A percentile compares a stretch with the other conserved stretches of the same genome.
Evolutionary conservation across 2,797 vertebrate genomes (phyloP).

Genomic region (Pampus argenteus): DNA sequence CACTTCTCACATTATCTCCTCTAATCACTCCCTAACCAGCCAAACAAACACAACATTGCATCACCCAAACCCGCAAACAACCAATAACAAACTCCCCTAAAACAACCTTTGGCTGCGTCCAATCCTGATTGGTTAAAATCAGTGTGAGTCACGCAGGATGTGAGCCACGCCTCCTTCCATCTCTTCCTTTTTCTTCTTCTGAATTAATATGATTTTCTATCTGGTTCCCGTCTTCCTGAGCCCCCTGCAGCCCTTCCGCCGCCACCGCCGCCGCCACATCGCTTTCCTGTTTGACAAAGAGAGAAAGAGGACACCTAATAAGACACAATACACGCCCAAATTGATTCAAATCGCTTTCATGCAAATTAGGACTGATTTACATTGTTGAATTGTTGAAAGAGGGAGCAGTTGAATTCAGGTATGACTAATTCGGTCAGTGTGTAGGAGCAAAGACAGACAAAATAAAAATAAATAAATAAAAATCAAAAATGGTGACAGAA

Average conservation of each 20-base stretch:
- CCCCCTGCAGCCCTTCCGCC: conserved; percentile 23
- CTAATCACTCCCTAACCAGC: conserved; percentile 72
- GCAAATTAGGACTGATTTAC: conserved; percentile 63
- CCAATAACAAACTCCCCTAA: conserved; percentile 44
- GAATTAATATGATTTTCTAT: conserved; percentile 58
- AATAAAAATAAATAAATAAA: neutral
- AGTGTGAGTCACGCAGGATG: conserved; percentile 53
- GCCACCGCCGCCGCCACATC: neutral
- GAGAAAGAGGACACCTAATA: conserved; percentile 57
- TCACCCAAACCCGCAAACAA: conserved; percentile 32
- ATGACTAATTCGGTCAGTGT: conserved; percentile 47
- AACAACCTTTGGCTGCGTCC: conserved; percentile 18
- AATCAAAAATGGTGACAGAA: conserved; percentile 13
- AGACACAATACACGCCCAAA: conserved; percentile 52
- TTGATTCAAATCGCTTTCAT: conserved; percentile 61
- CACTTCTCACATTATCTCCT: conserved; percentile 74
- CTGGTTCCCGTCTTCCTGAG: conserved; percentile 49
- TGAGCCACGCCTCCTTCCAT: conserved; percentile 43
- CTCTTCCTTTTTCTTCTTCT: conserved; percentile 11
- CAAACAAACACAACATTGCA: conserved; percentile 62
- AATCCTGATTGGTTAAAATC: conserved; percentile 63
- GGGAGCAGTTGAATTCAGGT: conserved; percentile 54
- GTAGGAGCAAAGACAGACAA: conserved; percentile 11
- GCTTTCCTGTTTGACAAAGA: conserved; percentile 49
- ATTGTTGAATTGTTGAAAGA: conserved; percentile 44